Percentiles rank a stretch among this genome's conserved stretches.
These are phyloP conservation scores for Piezodorus guildinii DNA, from an alignment of 1,140 invertebrate species.

Conservation along the genomic window DNA sequence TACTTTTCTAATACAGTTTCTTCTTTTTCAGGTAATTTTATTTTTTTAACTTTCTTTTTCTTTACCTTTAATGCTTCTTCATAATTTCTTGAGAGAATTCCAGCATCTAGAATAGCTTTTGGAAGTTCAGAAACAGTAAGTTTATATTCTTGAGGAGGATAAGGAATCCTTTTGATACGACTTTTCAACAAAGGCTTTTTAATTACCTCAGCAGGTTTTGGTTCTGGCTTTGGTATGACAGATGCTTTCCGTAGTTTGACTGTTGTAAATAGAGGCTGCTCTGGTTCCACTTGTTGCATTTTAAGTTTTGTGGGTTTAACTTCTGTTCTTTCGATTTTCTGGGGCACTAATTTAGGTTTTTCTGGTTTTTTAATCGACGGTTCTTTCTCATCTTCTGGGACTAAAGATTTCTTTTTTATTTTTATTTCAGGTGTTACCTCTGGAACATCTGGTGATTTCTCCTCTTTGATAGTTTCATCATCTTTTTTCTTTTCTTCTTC, in stretches of 20 bases:
- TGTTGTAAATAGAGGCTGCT: conserved; percentile 44
- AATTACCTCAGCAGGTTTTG: conserved; percentile 33
- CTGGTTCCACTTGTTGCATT: conserved; percentile 30
- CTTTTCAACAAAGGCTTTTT: conserved; percentile 54
- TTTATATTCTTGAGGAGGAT: conserved; percentile 34
- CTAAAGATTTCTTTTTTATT: background rate
- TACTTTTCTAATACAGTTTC: conserved; percentile 28
- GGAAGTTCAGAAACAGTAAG: conserved; percentile 28
- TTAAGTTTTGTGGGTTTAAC: conserved; percentile 29
- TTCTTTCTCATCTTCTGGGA: conserved; percentile 20
- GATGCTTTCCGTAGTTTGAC: conserved; percentile 51
- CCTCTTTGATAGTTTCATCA: conserved; percentile 7
- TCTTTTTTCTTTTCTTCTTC: conserved; percentile 6
- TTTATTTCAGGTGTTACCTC: background rate
- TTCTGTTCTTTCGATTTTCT: conserved; percentile 28
- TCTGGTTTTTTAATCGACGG: background rate
- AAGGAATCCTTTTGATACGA: conserved; percentile 41
- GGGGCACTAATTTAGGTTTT: conserved; percentile 17
- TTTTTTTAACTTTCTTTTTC: conserved; percentile 31
- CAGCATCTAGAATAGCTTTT: conserved; percentile 28
- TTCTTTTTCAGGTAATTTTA: conserved; percentile 29
- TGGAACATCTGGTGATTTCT: background rate
- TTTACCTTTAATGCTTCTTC: conserved; percentile 33
- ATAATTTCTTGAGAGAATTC: conserved; percentile 33
- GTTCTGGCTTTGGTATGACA: conserved; percentile 37